Conservation (phyloP, 1,140 invertebrate genomes). For the Pogonomyrmex barbatus region DNA sequence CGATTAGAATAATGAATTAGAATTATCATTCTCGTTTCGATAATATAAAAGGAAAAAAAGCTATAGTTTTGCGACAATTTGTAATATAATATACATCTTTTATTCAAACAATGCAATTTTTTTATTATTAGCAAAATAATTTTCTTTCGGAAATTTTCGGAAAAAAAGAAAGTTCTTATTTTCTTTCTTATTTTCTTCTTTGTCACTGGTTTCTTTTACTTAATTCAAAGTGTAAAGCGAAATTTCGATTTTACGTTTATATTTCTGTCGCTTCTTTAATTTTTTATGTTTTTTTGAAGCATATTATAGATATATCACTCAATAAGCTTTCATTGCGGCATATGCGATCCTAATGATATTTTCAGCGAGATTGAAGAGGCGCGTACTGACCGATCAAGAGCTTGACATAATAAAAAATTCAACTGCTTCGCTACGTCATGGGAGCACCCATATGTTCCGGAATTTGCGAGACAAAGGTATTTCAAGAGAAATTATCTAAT, state of each 20-base stretch:
- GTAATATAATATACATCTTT: not conserved
- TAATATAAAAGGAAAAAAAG: not conserved
- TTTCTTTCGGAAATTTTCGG: not conserved
- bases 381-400: slow-evolving; percentile 91
- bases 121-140: not conserved
- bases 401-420: slow-evolving; percentile 92
- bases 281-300: not conserved
- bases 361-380: slow-evolving; percentile 95
- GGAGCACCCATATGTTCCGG: slow-evolving; percentile 94
- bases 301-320: not conserved
- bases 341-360: slow-evolving; percentile 71
- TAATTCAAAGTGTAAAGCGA: not conserved
- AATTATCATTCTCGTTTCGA: not conserved
- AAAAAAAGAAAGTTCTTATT: not conserved
- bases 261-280: slow-evolving; percentile 17
- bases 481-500: not conserved
- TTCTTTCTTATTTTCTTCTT: not conserved
- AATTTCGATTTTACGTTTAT: not conserved
- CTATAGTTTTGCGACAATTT: not conserved
- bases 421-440: slow-evolving; percentile 93
- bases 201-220: not conserved
- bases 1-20: not conserved
- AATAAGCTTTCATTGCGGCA: not conserved
- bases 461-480: slow-evolving; percentile 95
- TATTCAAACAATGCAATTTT: not conserved